Base-by-base conservation (phyloP, 2,888 invertebrate species). In the Pandemis cinnamomeana region DNA sequence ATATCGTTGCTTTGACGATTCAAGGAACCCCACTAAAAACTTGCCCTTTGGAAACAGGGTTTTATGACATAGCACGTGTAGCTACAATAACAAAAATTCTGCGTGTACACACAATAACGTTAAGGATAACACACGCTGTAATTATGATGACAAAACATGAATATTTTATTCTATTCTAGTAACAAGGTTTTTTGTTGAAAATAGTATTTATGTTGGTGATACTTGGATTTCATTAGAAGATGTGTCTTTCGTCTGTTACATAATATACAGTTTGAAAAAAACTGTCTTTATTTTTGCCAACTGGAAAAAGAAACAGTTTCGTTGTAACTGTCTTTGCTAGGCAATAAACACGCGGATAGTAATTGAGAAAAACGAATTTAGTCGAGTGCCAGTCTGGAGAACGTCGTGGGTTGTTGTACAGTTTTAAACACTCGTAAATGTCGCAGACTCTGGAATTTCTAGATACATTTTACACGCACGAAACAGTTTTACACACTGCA, bases 301-400 rank as follows among this genome's bases (percentile, higher is more conserved):
- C 11, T 53, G 4, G 11, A 58, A 44, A 60, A 69, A 48, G n/a
- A 61, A 61, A 69, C 58, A 61, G 36, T 61, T 48, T 11, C 60
- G 36, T 53, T 61, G 68, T 48, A 69, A 69, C 60, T 61, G 67
- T 58, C 63, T 67, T 61, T 67, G 48, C 48, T 27, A 66, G 61
- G 67, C 60, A 61, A 61, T 61, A 61, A 71, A 61, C 60, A 61
- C 51, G 27, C 51, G 20, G 51, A 27, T 51, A n/a, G 62, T 62
- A 66, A 66, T 71, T 71, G 66, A 51, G 66, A 71, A 64, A 70
- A 60, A 41, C 66, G 66, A 71, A 66, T 71, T 66, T 42, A 66
- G 66, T 48, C 48, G 66, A 58, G 66, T 71, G 58, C 5, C 48
- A 7, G 36, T 64, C 44, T 53, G 7, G 44, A 71, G 15, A 41